Percentiles rank a stretch among this genome's conserved stretches.
phyloP scores from a whole-genome alignment of 2,113 vertebrate genomes.

The Limanda limanda region DNA sequence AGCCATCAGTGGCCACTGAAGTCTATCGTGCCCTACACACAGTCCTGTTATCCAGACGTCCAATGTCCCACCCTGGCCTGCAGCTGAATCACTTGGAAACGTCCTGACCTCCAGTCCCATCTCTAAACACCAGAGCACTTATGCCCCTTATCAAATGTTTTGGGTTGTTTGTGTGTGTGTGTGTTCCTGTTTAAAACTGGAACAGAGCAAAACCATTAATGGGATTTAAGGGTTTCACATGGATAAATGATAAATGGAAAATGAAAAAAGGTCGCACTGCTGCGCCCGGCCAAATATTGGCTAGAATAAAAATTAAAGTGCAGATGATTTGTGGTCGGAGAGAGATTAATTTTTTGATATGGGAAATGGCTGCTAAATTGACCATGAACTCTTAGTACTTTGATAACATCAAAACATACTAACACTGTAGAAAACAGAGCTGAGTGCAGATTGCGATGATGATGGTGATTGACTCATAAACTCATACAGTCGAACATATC shows the following conservation, averaged over 20 bases:
- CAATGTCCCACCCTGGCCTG: neutral
- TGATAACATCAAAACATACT: conserved; percentile 2
- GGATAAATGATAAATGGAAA: conserved; percentile 27
- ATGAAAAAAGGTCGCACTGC: conserved; percentile 1
- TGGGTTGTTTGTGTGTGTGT: neutral
- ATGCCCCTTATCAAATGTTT: conserved; percentile 4
- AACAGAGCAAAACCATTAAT: conserved; percentile 43
- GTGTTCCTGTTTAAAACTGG: conserved; percentile 16
- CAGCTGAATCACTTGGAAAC: neutral
- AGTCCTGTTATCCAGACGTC: neutral
- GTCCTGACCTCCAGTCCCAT: neutral
- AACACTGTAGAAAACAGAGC: too few relatives aligned
- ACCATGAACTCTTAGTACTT: conserved; percentile 9
- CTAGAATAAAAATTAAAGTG: conserved; percentile 48
- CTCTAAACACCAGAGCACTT: neutral
- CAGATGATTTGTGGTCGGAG: conserved; percentile 22
- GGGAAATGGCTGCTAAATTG: conserved; percentile 34
- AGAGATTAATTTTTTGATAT: conserved; percentile 42
- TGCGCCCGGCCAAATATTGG: conserved; percentile 5
- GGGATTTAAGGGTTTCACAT: conserved; percentile 34
- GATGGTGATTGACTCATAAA: too few relatives aligned
- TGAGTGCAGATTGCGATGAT: too few relatives aligned
- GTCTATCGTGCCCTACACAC: neutral
- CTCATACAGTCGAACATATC: too few relatives aligned
- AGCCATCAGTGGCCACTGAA: neutral